These are phyloP conservation scores for Limonius californicus DNA, from an alignment of 1,140 invertebrate genomes.

Conservation along the genomic window DNA sequence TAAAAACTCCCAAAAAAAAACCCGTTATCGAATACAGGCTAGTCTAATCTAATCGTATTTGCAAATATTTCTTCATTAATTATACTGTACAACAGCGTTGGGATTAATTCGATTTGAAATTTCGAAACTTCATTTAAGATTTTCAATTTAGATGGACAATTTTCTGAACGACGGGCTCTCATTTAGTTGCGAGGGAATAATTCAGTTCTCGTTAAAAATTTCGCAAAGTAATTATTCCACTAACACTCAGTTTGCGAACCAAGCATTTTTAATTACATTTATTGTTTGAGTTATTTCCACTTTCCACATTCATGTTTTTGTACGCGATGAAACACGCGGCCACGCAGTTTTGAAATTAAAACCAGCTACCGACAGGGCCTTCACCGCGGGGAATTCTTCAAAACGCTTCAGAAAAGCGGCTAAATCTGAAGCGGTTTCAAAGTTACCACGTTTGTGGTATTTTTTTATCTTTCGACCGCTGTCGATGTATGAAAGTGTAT, in stretches of 20 bases:
- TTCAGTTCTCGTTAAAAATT: too few relatives aligned
- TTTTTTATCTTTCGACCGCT: constrained; percentile 1
- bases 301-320: background rate
- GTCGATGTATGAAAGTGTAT: constrained; percentile 1
- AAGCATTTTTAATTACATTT: background rate
- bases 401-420: background rate
- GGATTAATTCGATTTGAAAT: too few relatives aligned
- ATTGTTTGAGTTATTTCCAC: background rate
- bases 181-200: too few relatives aligned
- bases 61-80: too few relatives aligned
- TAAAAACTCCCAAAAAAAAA: too few relatives aligned
- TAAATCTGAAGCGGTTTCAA: background rate
- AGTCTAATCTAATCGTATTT: too few relatives aligned
- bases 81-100: too few relatives aligned
- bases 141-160: too few relatives aligned
- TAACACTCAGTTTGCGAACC: background rate
- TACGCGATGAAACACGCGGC: background rate
- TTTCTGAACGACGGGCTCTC: too few relatives aligned
- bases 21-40: too few relatives aligned
- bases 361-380: background rate
- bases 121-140: too few relatives aligned
- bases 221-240: too few relatives aligned
- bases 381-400: background rate
- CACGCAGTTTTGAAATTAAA: background rate
- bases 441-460: background rate